Evolutionary conservation across 2,888 invertebrate genomes (phyloP).

Genomic region (Biston betularia): DNA sequence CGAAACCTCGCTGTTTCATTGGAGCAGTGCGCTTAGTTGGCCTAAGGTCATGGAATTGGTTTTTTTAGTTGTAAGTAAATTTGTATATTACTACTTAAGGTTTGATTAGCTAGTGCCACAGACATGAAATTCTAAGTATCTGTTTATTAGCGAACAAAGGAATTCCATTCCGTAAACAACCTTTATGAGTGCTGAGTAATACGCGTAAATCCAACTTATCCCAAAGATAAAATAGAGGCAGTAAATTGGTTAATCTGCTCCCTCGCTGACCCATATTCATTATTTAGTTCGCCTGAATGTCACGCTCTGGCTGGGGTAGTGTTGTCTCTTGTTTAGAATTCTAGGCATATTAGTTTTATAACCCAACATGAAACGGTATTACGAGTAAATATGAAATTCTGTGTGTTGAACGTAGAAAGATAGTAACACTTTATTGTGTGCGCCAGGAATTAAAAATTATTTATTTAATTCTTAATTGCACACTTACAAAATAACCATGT

Average conservation of each 20-base stretch:
- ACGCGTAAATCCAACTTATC: constrained; percentile 40
- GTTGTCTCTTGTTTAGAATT: constrained; percentile 16
- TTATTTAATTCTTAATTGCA: too few relatives aligned
- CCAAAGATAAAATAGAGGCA: constrained; percentile 42
- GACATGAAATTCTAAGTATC: too few relatives aligned
- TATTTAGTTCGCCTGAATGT: constrained; percentile 47
- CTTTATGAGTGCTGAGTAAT: constrained; percentile 33
- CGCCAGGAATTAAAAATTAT: too few relatives aligned
- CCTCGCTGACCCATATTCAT: constrained; percentile 44
- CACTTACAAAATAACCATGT: too few relatives aligned
- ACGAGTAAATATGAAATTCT: neutral
- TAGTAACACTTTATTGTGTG: too few relatives aligned
- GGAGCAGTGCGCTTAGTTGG: too few relatives aligned
- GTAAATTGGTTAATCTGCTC: constrained; percentile 51
- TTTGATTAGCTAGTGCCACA: too few relatives aligned
- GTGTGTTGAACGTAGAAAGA: neutral
- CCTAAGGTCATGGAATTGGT: too few relatives aligned
- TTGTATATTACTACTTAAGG: too few relatives aligned
- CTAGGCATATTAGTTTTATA: neutral
- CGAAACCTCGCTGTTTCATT: too few relatives aligned
- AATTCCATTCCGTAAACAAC: constrained; percentile 19
- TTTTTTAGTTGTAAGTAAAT: too few relatives aligned
- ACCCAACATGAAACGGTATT: too few relatives aligned
- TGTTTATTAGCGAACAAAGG: constrained; percentile 4
- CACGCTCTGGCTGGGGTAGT: constrained; percentile 34